phyloP scores from a whole-genome alignment of 2,797 vertebrate species.

The Rhinatrema bivittatum region DNA sequence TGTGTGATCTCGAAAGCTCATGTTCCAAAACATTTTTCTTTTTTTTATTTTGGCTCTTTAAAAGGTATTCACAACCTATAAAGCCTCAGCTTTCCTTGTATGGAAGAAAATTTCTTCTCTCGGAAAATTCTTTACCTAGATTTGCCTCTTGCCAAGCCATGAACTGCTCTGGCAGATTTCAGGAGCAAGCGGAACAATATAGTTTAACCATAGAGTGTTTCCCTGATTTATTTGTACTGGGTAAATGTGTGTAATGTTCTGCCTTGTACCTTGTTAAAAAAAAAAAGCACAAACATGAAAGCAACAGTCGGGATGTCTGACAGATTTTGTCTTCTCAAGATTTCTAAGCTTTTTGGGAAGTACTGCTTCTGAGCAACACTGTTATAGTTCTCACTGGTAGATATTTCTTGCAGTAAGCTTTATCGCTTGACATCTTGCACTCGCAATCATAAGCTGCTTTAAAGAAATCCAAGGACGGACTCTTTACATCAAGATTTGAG shows the following conservation, averaged over 20 bases:
- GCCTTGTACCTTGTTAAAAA: neutral
- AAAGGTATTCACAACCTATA: too few species aligned
- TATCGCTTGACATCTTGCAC: constrained; percentile 28
- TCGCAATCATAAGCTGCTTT: constrained; percentile 24
- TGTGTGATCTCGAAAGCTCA: too few species aligned
- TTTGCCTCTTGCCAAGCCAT: too few species aligned
- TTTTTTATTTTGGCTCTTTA: too few species aligned
- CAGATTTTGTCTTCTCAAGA: constrained; percentile 22
- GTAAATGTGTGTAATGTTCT: neutral
- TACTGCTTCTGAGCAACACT: constrained; percentile 6
- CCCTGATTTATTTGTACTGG: too few species aligned
- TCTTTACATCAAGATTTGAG: constrained; percentile 14
- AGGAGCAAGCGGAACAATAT: too few species aligned
- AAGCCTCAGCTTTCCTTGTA: too few species aligned
- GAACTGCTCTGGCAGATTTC: too few species aligned
- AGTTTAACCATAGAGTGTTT: too few species aligned
- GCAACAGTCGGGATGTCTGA: constrained; percentile 11
- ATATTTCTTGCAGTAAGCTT: constrained; percentile 22
- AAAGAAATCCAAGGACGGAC: constrained; percentile 26
- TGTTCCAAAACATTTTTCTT: too few species aligned
- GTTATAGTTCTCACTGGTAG: constrained; percentile 1
- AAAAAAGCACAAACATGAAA: constrained; percentile 8
- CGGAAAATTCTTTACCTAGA: too few species aligned
- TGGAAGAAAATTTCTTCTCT: too few species aligned
- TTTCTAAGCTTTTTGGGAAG: constrained; percentile 16